Evolutionary conservation across 1,140 invertebrate species (phyloP).

Genomic region (Diabrotica undecimpunctata): DNA sequence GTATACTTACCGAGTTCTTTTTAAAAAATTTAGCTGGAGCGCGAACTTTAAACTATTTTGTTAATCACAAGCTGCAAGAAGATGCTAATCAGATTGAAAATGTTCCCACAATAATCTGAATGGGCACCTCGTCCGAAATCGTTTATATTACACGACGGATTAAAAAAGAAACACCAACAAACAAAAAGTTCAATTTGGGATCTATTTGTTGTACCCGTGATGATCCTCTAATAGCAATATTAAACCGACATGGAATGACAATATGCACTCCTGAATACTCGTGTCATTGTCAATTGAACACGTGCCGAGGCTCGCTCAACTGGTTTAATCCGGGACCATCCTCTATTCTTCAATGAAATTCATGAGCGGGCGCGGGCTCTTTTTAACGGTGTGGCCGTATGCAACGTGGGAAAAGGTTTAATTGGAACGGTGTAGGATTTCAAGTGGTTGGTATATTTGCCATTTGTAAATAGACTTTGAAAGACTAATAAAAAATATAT

Average conservation of each 20-base stretch:
- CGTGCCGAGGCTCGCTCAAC: slow-evolving; percentile 28
- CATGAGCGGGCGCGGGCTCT: neutral
- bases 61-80: no score
- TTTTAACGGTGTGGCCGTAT: neutral
- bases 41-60: no score
- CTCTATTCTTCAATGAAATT: slow-evolving; percentile 6
- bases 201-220: slow-evolving; percentile 32
- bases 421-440: neutral
- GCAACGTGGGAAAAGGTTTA: neutral
- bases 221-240: slow-evolving; percentile 33
- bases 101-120: no score
- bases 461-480: neutral
- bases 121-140: no score
- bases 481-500: no score
- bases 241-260: slow-evolving; percentile 44
- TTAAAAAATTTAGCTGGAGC: no score
- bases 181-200: slow-evolving; percentile 26
- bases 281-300: slow-evolving; percentile 45
- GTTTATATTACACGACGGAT: neutral
- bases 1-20: no score
- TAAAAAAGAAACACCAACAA: slow-evolving; percentile 9
- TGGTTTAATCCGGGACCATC: slow-evolving; percentile 17
- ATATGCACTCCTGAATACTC: slow-evolving; percentile 40
- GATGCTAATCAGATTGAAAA: no score
- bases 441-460: neutral